phyloP scores from a whole-genome alignment of 2,113 vertebrate species.

The Passer montanus region DNA sequence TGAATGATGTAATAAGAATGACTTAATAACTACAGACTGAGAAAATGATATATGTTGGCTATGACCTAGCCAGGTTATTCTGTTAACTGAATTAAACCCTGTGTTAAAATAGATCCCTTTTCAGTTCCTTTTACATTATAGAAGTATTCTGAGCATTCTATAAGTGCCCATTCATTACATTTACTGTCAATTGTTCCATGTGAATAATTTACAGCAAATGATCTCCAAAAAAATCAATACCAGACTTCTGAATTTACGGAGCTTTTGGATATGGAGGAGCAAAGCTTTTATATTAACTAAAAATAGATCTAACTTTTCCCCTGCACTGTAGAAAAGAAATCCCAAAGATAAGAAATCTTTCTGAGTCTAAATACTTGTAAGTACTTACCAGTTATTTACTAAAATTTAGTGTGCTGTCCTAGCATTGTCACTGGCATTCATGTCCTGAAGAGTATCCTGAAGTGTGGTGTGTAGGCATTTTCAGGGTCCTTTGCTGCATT shows the following conservation, averaged over 20 bases:
- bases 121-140: neutral
- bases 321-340: neutral
- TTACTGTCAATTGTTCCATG: neutral
- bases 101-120: neutral
- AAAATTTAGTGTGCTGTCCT: neutral
- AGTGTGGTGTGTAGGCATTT: rapidly evolving
- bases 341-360: neutral
- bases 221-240: constrained; percentile 37
- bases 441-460: neutral
- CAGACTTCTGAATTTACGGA: constrained; percentile 6
- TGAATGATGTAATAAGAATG: neutral
- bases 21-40: neutral
- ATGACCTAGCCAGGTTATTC: neutral
- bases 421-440: neutral
- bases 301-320: neutral
- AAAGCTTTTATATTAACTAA: constrained; percentile 21
- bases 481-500: neutral
- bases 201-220: constrained; percentile 36
- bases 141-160: neutral
- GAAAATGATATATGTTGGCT: neutral
- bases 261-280: neutral
- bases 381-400: neutral
- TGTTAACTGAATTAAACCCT: neutral
- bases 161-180: constrained; percentile 8
- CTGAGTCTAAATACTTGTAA: neutral